Evolutionary conservation across 1,140 invertebrate genomes (phyloP), one percentile per base, ranked within the genome.

Genomic region (Drosophila nebulosa): DNA sequence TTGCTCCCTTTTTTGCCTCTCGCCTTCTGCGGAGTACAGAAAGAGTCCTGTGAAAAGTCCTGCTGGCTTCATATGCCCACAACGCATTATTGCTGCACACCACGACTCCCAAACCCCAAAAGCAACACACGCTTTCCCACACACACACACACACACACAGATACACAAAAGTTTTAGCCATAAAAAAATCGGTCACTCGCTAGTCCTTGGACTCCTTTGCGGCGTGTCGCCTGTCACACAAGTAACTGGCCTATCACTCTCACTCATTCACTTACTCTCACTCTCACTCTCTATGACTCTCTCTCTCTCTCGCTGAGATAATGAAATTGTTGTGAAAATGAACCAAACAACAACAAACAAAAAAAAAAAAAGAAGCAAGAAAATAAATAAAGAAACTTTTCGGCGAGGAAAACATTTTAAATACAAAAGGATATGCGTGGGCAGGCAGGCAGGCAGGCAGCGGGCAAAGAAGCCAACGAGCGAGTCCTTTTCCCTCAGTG

Each of bases 401-500:
- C 39, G 62, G 69, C 80, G 69, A 80, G 74, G 81, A 81, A 80
- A 85, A 85, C 81, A 85, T 86, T 85, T 85, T 85, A 85, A 85
- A 85, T 86, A 85, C 81, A 88, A 85, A 88, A 85, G 81, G 78
- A 85, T 86, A 88, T 85, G 81, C 83, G 81, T 85, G 81, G 81
- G 83, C 74, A 78, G 77, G 60, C 79, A 42, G 60, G 81, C 88
- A 83, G 81, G 83, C 74, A 78, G 77, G 60, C 79, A 42, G 60
- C 36, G 30, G 10, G 10, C 9, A 10, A 12, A 32, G 30, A 32
- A 32, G 30, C 30, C 10, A 32, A 10, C 30, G 10, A 32, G 30
- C 30, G 70, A 67, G 56, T 79, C 69, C 69, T 65, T 62, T 59
- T 63, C 71, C 62, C 66, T 53, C 83, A 86, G 63, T 86, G 83